Base-by-base conservation (phyloP, 2,113 vertebrate genomes). In the Myocastor coypus region DNA sequence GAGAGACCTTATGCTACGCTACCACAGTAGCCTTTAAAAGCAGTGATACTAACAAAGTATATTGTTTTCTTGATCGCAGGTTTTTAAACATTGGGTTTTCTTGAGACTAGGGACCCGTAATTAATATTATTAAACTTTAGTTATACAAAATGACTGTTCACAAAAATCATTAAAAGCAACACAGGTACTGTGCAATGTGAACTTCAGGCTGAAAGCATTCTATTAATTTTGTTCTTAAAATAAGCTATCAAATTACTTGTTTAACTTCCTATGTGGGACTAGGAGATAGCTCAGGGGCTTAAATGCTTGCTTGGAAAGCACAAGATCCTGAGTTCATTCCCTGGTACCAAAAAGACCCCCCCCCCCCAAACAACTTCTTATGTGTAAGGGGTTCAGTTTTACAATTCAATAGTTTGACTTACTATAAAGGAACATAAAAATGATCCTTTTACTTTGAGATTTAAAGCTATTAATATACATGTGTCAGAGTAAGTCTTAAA, bases 191-290 rank as follows among this genome's bases (percentile, higher is more conserved):
- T 82, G 30, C 80, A 93, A 46, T 68, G 61, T 22, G 91, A 50
- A 85, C 89, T 78, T 46, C 19, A 66, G 12, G 34, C 66, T 94
- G 11, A 86, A 96, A 80, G 3, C n/a, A 63, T 55, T 59, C 26
- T 78, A 8, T 75, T 82, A 71, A 73, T 66, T 93, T 94, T 89
- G 57, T 85, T 95, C 95, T 94, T 93, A 37, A 95, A 92, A 59
- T 42, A 90, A 93, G 20, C 10, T 52, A 16, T 32, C 37, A 61
- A 87, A 50, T 78, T 78, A 78, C 40, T 94, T 77, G 77, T 83
- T 81, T 32, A 87, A 46, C 11, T 68, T 73, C 91, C 40, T 93
- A 30, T 34, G 69, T 71, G 8, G 55, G 16, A 16, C 55, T 57
- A 16, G 55, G 16, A 57, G 55, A 57, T 19, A 57, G 55, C 17